Conservation (phyloP, 2,888 invertebrate species). For the Xestia ashworthii region DNA sequence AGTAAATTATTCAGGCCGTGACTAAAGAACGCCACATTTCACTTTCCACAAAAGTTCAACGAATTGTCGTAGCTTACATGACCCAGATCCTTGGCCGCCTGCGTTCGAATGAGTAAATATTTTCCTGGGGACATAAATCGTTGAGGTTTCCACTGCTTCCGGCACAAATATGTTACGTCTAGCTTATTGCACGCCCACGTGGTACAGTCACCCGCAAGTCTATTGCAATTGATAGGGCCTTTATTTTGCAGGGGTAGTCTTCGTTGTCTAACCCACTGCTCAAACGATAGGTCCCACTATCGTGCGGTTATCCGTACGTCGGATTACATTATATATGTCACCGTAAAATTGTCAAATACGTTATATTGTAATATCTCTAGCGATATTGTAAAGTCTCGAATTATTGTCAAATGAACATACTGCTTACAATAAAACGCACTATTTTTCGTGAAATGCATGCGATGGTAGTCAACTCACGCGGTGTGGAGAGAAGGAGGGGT, state of each 20-base stretch:
- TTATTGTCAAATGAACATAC: too few species aligned
- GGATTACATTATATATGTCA: not conserved
- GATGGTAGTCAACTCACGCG: too few species aligned
- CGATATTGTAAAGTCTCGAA: too few species aligned
- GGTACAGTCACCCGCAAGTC: conserved; percentile 10
- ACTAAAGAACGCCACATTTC: conserved; percentile 63
- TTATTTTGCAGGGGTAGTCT: not conserved
- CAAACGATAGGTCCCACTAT: not conserved
- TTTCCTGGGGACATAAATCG: conserved; percentile 52
- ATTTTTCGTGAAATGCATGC: too few species aligned
- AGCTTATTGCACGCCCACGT: conserved; percentile 35
- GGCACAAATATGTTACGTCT: conserved; percentile 53
- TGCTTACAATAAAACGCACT: too few species aligned
- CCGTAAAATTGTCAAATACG: too few species aligned
- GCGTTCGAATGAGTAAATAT: conserved; percentile 51
- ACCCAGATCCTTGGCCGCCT: conserved; percentile 60
- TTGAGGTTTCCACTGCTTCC: conserved; percentile 48
- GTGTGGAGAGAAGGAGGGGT: too few species aligned
- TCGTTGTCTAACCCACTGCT: not conserved
- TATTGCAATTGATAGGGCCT: not conserved
- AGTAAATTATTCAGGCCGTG: conserved; percentile 68
- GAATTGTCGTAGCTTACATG: conserved; percentile 58
- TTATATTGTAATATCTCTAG: too few species aligned
- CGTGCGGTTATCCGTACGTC: not conserved
- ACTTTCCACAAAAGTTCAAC: conserved; percentile 65